These are phyloP conservation scores for Diarsia mendica DNA, from an alignment of 2,888 invertebrate genomes.

Conservation along the genomic window DNA sequence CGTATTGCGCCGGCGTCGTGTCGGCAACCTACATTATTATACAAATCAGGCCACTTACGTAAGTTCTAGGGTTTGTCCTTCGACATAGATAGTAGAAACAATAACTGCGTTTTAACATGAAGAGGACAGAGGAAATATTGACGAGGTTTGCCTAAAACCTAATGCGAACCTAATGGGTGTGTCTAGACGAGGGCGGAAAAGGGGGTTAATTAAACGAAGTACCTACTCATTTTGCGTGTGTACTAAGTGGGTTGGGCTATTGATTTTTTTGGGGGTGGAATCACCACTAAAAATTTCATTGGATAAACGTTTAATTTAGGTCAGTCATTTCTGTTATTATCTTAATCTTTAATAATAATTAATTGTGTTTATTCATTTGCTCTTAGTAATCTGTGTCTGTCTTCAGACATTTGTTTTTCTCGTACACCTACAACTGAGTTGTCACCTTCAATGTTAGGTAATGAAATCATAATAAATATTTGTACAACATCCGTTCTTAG, in stretches of 20 bases:
- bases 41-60: conserved; percentile 78
- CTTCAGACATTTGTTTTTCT: neutral
- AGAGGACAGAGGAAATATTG: conserved; percentile 49
- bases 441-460: conserved; percentile 26
- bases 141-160: conserved; percentile 23
- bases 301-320: conserved; percentile 19
- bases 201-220: conserved; percentile 57
- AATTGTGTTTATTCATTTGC: neutral
- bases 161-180: conserved; percentile 35
- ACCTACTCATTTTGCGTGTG: conserved; percentile 48
- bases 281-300: conserved; percentile 28
- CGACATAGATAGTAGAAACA: conserved; percentile 66
- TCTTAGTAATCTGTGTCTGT: neutral
- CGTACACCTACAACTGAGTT: conserved; percentile 5
- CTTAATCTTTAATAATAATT: too few species aligned
- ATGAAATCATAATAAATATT: conserved; percentile 65
- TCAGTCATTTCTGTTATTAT: neutral
- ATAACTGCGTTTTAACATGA: conserved; percentile 63
- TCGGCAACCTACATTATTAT: conserved; percentile 76
- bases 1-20: conserved; percentile 66
- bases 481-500: conserved; percentile 58
- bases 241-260: conserved; percentile 49
- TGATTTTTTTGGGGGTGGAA: conserved; percentile 39
- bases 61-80: conserved; percentile 77
- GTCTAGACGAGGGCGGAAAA: conserved; percentile 40